Conservation (phyloP, 2,888 invertebrate genomes). For the Diachrysia chrysitis region DNA sequence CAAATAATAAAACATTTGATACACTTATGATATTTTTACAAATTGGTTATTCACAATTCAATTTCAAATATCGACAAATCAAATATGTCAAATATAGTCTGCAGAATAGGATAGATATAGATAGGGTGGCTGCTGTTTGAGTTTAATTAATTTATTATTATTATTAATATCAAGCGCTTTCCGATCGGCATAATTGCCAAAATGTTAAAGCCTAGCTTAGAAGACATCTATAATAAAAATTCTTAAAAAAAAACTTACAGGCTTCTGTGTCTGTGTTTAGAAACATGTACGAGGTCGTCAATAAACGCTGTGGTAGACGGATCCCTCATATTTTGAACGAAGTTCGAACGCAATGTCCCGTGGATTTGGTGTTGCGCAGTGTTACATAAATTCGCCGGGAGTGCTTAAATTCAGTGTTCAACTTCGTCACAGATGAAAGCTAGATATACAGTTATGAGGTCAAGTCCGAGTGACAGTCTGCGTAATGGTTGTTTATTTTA, state of each 20-base stretch:
- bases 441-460: slow-evolving; percentile 2
- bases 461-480: neutral
- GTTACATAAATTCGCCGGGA: neutral
- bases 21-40: neutral
- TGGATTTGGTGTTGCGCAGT: slow-evolving; percentile 5
- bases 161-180: too few relatives aligned
- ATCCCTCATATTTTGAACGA: neutral
- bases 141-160: too few relatives aligned
- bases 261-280: too few relatives aligned
- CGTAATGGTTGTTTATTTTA: neutral
- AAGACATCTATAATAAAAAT: neutral
- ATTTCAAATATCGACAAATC: too few relatives aligned
- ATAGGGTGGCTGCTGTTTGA: too few relatives aligned
- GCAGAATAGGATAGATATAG: too few relatives aligned
- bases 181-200: too few relatives aligned
- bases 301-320: neutral
- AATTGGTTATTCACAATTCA: neutral
- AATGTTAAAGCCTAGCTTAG: too few relatives aligned
- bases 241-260: too few relatives aligned
- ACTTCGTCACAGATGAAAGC: neutral
- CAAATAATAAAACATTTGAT: neutral
- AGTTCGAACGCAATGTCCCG: neutral
- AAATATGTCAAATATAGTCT: too few relatives aligned
- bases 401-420: slow-evolving; percentile 4
- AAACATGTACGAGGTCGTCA: too few relatives aligned